Base-by-base conservation (phyloP, 2,113 vertebrate species). In the Lutjanus erythropterus region DNA sequence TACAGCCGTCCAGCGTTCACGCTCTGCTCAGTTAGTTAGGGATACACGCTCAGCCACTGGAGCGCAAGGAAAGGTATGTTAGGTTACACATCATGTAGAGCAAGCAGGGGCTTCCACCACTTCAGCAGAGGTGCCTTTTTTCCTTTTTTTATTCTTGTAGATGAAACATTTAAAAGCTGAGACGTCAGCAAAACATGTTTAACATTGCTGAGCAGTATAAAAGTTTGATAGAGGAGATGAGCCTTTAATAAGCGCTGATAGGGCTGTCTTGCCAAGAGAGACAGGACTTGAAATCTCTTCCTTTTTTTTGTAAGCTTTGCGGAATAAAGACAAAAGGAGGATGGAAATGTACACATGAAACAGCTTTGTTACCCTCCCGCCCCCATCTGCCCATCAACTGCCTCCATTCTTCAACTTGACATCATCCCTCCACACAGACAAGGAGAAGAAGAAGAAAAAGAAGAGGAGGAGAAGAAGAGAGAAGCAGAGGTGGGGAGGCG, bases 391-490 rank as follows among this genome's bases (percentile, higher is more conserved):
- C 85, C 81, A 68, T 92, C 88, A 90, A 74, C 78, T 70, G 65
- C 82, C 81, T 91, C 62, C 79, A 87, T 84, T 88, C 86, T 90
- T 92, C 86, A 89, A 89, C 91, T 90, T 91, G 87, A 91, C 89
- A 88, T 82, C 85, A 69, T 87, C 88, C 80, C 71, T 84, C 76
- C 67, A 78, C 79, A 55, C 53, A 88, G 89, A 92, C 83, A 61
- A 84, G 78, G 67, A 76, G 69, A 70, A 73, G 29, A 61, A 60
- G 71, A 82, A 52, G 72, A 52, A 53, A 73, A 66, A 31, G 72
- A 71, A 39, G 64, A 62, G 46, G 60, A 46, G 64, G 64, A 62
- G 46, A 52, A 46, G 64, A 49, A 55, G 49, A 66, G 74, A 72
- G 62, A 82, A 83, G 75, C 71, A 83, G 81, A 82, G 82, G 86